phyloP scores from a whole-genome alignment of 2,888 invertebrate species.

The Eupithecia dodoneata region DNA sequence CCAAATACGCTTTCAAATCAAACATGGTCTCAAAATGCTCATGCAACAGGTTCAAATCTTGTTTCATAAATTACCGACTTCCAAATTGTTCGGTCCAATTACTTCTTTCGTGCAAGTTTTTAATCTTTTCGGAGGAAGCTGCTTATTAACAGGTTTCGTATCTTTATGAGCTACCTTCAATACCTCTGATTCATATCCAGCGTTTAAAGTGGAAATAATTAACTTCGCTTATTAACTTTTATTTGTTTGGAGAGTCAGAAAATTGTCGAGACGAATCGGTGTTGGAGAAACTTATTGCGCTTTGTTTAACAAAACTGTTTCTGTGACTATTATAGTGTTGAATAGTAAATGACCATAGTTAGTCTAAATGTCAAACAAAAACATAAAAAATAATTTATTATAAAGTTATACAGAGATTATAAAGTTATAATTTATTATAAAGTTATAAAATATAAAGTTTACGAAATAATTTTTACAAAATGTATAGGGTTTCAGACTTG shows the following conservation, averaged over 20 bases:
- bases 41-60: conserved; percentile 52
- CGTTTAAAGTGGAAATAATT: conserved; percentile 55
- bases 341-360: background rate
- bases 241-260: conserved; percentile 29
- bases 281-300: conserved; percentile 1
- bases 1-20: conserved; percentile 41
- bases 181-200: conserved; percentile 62
- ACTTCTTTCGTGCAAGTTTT: conserved; percentile 60
- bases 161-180: conserved; percentile 63
- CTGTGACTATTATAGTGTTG: background rate
- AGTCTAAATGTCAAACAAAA: background rate
- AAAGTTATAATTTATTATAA: no score
- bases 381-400: no score
- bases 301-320: background rate
- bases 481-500: background rate
- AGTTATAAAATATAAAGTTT: no score
- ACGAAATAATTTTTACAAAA: no score
- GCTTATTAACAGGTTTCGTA: conserved; percentile 72
- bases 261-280: conserved; percentile 27
- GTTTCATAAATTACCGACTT: conserved; percentile 62
- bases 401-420: no score
- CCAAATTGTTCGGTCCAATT: conserved; percentile 62
- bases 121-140: conserved; percentile 68
- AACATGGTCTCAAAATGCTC: conserved; percentile 36
- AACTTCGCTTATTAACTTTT: conserved; percentile 42